These are phyloP conservation scores for Mythimna impura DNA, from an alignment of 2,888 invertebrate genomes.

Conservation along the genomic window DNA sequence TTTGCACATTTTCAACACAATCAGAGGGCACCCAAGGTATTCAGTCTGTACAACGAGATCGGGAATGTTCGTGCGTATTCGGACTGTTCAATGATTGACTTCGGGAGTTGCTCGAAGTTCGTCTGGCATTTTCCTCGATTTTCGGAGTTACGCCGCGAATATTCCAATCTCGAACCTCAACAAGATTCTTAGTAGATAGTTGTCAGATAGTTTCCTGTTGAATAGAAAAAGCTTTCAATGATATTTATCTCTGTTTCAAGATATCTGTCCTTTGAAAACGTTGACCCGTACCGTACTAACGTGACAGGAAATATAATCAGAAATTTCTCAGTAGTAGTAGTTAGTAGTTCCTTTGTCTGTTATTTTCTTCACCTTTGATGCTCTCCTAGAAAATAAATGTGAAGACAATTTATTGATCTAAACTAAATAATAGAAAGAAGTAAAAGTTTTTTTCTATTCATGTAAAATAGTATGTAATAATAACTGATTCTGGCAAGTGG, in stretches of 20 bases:
- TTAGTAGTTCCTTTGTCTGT: neutral
- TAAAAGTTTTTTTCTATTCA: no score
- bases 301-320: neutral
- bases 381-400: neutral
- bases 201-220: neutral
- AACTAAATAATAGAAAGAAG: neutral
- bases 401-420: no score
- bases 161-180: constrained; percentile 6
- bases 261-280: neutral
- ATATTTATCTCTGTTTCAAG: neutral
- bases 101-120: constrained; percentile 18
- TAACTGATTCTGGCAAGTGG: no score
- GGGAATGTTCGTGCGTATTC: constrained; percentile 41
- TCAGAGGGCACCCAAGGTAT: constrained; percentile 15
- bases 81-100: constrained; percentile 18
- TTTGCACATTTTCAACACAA: constrained; percentile 7
- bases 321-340: neutral
- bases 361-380: neutral
- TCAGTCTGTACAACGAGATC: constrained; percentile 26
- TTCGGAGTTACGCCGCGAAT: constrained; percentile 14
- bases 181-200: constrained; percentile 15
- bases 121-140: constrained; percentile 17
- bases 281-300: neutral
- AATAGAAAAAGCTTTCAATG: neutral
- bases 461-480: no score